These are phyloP conservation scores for Hypanus sabinus DNA, from an alignment of 2,113 vertebrate genomes.

Conservation along the genomic window DNA sequence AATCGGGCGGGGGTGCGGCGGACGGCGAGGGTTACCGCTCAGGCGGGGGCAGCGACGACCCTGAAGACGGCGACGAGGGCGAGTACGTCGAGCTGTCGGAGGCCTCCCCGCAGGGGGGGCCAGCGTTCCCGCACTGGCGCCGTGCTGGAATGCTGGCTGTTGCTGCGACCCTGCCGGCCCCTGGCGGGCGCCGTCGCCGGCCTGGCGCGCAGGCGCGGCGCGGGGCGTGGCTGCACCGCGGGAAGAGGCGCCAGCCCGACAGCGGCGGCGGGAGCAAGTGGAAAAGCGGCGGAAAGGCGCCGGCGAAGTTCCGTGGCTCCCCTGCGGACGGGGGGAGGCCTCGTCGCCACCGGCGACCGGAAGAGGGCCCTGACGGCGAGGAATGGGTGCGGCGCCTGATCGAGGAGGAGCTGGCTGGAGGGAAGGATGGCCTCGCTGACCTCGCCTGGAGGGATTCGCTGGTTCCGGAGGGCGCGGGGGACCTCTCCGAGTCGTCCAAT, in stretches of 20 bases:
- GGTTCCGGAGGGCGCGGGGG: too few species aligned
- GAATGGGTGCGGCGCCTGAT: neutral
- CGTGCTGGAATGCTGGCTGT: too few species aligned
- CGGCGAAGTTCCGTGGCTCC: neutral
- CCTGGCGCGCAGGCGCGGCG: slow-evolving; percentile 40
- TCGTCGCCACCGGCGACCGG: neutral
- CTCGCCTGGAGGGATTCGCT: neutral
- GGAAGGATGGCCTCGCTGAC: neutral
- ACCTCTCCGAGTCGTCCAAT: too few species aligned
- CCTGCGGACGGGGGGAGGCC: slow-evolving; percentile 39
- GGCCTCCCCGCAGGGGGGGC: slow-evolving; percentile 55
- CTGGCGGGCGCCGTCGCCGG: slow-evolving; percentile 37
- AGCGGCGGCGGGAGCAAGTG: neutral
- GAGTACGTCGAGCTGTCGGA: slow-evolving; percentile 75
- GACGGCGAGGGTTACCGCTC: slow-evolving; percentile 37
- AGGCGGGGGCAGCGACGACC: neutral
- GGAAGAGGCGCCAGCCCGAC: slow-evolving; percentile 28
- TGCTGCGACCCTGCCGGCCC: slow-evolving; percentile 52
- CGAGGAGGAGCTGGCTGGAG: too few species aligned
- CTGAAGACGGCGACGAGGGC: slow-evolving; percentile 51
- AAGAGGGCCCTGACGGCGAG: too few species aligned
- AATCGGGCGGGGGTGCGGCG: slow-evolving; percentile 41
- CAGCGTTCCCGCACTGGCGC: neutral
- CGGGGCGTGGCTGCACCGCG: slow-evolving; percentile 41
- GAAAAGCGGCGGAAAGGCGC: neutral